These are phyloP conservation scores for Monochamus alternatus DNA, from an alignment of 2,888 invertebrate species.

Conservation along the genomic window DNA sequence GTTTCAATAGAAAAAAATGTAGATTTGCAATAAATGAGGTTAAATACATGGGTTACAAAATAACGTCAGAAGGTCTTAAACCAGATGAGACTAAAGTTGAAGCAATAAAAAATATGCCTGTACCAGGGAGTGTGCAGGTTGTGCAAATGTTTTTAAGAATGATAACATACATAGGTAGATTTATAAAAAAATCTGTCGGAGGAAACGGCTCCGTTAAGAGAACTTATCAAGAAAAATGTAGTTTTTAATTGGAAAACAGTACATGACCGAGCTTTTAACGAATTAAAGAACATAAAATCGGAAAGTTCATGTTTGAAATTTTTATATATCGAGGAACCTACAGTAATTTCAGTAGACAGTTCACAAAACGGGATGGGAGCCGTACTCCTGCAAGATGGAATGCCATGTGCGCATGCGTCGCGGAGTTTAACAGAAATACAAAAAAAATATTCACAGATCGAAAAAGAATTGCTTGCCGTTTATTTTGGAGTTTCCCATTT, in stretches of 20 bases:
- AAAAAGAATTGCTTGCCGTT: conserved; percentile 65
- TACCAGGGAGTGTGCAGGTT: conserved; percentile 39
- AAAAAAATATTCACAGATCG: conserved; percentile 62
- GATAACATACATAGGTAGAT: conserved; percentile 42
- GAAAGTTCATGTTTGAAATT: conserved; percentile 58
- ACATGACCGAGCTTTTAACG: conserved; percentile 55
- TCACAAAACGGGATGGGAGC: conserved; percentile 62
- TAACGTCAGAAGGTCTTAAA: neutral
- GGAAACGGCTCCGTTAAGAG: conserved; percentile 50
- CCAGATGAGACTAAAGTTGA: conserved; percentile 25
- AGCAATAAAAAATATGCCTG: conserved; percentile 36
- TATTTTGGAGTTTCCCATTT: conserved; percentile 50
- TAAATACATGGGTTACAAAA: conserved; percentile 8
- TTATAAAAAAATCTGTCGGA: conserved; percentile 50
- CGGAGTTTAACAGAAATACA: conserved; percentile 60
- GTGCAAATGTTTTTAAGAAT: conserved; percentile 43
- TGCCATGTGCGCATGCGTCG: conserved; percentile 62
- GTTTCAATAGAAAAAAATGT: conserved; percentile 6
- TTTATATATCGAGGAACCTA: conserved; percentile 56
- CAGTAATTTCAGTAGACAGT: conserved; percentile 59
- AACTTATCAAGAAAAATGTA: conserved; percentile 50
- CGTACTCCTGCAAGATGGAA: conserved; percentile 57
- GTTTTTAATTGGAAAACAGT: conserved; percentile 51
- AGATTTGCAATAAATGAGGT: too few relatives aligned
- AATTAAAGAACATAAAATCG: conserved; percentile 58